Percentiles rank a stretch among this genome's conserved stretches.
Conservation (phyloP, 2,797 vertebrate genomes). For the Oreochromis mossambicus region DNA sequence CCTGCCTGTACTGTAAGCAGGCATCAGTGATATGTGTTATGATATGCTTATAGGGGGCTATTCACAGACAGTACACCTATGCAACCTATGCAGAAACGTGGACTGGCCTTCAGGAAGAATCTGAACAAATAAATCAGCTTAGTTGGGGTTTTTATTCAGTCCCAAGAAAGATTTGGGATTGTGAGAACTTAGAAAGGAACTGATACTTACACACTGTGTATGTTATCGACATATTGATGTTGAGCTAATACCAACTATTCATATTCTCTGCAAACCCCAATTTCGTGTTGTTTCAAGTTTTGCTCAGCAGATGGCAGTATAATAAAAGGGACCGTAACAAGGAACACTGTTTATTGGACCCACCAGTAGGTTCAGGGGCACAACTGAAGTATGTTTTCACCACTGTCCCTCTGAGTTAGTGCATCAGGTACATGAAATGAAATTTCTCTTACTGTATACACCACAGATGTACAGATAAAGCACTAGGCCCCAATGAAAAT, state of each 20-base stretch:
- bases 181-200: neutral
- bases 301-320: constrained; percentile 43
- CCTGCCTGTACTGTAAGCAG: neutral
- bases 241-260: neutral
- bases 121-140: neutral
- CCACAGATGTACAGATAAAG: neutral
- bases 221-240: neutral
- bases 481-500: neutral
- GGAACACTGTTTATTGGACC: accelerated
- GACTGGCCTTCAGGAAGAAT: neutral
- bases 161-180: neutral
- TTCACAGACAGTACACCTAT: accelerated
- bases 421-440: neutral
- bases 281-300: neutral
- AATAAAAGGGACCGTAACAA: neutral
- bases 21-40: neutral
- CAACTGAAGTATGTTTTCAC: neutral
- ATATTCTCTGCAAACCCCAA: neutral
- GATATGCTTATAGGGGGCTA: neutral
- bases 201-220: neutral
- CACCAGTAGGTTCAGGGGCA: accelerated
- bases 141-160: neutral
- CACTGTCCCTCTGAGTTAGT: neutral
- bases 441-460: neutral
- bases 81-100: neutral